These are phyloP conservation scores for Papilio polytes DNA, from an alignment of 1,140 invertebrate species.

Conservation along the genomic window DNA sequence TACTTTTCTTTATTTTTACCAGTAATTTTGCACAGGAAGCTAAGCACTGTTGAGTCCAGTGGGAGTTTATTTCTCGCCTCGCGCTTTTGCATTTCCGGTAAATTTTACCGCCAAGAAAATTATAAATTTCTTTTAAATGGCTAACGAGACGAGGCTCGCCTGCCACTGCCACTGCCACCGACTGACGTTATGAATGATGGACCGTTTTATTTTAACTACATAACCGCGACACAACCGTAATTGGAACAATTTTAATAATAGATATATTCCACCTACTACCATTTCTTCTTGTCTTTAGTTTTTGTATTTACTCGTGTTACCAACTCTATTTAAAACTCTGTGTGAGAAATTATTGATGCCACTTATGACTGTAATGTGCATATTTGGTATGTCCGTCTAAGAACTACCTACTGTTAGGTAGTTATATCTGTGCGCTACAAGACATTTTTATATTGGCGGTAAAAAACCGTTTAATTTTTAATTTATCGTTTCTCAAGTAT, in stretches of 20 bases:
- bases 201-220: constrained; percentile 35
- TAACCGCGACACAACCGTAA: constrained; percentile 12
- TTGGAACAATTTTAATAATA: constrained; percentile 32
- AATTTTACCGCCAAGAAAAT: constrained; percentile 35
- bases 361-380: neutral
- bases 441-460: neutral
- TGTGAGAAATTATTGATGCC: neutral
- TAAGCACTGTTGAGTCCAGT: constrained; percentile 29
- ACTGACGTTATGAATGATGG: constrained; percentile 10
- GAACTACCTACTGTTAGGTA: neutral
- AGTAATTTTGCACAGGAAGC: constrained; percentile 34
- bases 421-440: neutral
- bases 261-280: constrained; percentile 14
- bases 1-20: constrained; percentile 12
- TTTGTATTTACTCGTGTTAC: neutral
- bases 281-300: neutral
- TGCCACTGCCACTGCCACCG: neutral
- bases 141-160: constrained; percentile 20
- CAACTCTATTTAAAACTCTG: neutral
- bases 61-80: constrained; percentile 38
- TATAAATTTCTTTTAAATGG: constrained; percentile 36
- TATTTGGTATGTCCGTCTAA: neutral
- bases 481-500: neutral
- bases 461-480: neutral
- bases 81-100: constrained; percentile 35